These are phyloP conservation scores for Rhabdomys dilectus DNA, from an alignment of 2,113 vertebrate genomes.

Conservation along the genomic window DNA sequence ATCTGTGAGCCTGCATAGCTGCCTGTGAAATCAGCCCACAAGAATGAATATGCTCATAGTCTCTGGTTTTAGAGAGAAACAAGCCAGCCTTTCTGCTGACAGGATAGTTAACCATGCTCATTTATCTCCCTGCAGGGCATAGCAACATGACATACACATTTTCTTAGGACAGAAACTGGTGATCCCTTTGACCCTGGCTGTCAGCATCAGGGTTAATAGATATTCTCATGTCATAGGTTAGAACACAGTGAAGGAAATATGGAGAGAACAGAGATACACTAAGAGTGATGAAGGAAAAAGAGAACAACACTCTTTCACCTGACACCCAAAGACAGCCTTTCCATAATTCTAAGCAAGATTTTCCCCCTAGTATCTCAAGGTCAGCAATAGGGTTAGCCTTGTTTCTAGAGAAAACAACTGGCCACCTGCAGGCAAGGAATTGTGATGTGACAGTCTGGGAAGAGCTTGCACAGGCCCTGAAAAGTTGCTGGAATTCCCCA, in stretches of 20 bases:
- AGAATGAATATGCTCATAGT: conserved; percentile 30
- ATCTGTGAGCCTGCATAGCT: conserved; percentile 19
- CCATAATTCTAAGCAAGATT: conserved; percentile 38
- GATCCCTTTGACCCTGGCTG: conserved; percentile 44
- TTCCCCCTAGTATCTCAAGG: background rate
- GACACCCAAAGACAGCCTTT: background rate
- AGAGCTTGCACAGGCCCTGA: background rate
- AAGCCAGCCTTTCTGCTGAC: conserved; percentile 48
- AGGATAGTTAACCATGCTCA: conserved; percentile 7
- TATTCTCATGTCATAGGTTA: conserved; percentile 22
- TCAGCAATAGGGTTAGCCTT: conserved; percentile 38
- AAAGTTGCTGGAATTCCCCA: conserved; percentile 62
- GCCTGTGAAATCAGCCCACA: conserved; percentile 38
- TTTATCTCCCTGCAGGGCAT: conserved; percentile 36
- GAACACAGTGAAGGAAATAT: background rate
- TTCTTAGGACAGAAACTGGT: conserved; percentile 11
- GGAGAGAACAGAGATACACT: background rate
- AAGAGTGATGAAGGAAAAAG: background rate
- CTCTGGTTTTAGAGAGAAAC: conserved; percentile 51
- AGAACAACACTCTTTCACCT: background rate
- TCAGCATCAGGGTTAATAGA: conserved; percentile 34
- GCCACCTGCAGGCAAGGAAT: conserved; percentile 40
- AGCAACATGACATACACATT: conserved; percentile 54
- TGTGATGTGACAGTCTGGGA: conserved; percentile 60
- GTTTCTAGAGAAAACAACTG: conserved; percentile 55